These are phyloP conservation scores for Drosophila biarmipes DNA, from an alignment of 1,140 invertebrate genomes.

Conservation along the genomic window DNA sequence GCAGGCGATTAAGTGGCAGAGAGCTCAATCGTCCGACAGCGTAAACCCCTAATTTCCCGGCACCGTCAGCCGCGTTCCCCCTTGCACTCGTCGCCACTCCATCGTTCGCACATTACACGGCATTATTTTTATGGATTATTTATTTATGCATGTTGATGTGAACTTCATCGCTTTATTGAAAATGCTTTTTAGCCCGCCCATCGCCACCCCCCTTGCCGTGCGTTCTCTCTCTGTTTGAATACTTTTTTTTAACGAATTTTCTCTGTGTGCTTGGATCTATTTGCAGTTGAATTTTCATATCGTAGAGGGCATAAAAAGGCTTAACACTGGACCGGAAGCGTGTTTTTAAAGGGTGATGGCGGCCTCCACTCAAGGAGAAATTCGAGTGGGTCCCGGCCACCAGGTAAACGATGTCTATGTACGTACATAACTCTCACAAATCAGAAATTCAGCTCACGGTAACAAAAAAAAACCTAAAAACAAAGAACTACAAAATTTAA, in stretches of 20 bases:
- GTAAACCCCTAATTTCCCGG: conserved; percentile 52
- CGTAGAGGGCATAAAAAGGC: conserved; percentile 84
- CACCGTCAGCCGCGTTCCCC: conserved; percentile 30
- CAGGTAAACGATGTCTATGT: conserved; percentile 91
- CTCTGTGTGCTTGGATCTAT: conserved; percentile 37
- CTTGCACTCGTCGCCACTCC: conserved; percentile 13
- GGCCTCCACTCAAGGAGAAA: conserved; percentile 95
- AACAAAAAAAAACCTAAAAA: conserved; percentile 77
- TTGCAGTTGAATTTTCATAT: conserved; percentile 83
- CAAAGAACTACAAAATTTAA: conserved; percentile 68
- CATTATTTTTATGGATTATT: conserved; percentile 80
- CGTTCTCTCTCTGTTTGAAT: conserved; percentile 6
- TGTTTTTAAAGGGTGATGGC: conserved; percentile 85
- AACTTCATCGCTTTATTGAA: conserved; percentile 70
- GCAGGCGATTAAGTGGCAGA: conserved; percentile 70
- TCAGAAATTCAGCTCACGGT: conserved; percentile 85
- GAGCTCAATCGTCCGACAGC: conserved; percentile 47
- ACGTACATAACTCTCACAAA: conserved; percentile 86
- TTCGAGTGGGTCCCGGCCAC: conserved; percentile 96
- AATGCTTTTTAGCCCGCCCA: conserved; percentile 19
- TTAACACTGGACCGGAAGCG: conserved; percentile 85
- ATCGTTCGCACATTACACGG: conserved; percentile 68
- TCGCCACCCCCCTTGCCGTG: background rate
- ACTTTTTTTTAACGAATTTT: conserved; percentile 32
- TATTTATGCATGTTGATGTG: conserved; percentile 74